These are phyloP conservation scores for Campaea margaritaria DNA, from an alignment of 2,888 invertebrate genomes.

Conservation along the genomic window DNA sequence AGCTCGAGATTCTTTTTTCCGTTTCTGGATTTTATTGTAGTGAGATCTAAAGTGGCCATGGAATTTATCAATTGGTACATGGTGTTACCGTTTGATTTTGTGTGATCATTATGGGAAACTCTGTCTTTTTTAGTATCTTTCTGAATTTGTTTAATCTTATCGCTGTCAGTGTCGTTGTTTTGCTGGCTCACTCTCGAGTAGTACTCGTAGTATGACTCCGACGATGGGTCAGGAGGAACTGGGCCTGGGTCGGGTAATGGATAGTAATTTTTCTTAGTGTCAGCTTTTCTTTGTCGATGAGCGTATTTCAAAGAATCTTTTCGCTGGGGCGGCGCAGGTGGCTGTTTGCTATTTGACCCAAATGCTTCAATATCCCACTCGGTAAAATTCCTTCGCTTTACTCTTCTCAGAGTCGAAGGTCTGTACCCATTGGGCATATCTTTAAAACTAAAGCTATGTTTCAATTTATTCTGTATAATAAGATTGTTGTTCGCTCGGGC, in stretches of 20 bases:
- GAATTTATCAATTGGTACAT: constrained; percentile 80
- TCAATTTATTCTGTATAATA: constrained; percentile 80
- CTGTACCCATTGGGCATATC: constrained; percentile 86
- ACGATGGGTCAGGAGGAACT: constrained; percentile 76
- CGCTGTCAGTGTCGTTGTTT: constrained; percentile 79
- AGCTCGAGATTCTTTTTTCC: constrained; percentile 67
- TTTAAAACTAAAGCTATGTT: constrained; percentile 85
- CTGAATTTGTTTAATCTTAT: constrained; percentile 75
- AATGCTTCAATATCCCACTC: constrained; percentile 85
- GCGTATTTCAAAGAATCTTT: constrained; percentile 83
- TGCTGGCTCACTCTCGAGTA: constrained; percentile 82
- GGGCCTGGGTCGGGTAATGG: constrained; percentile 79
- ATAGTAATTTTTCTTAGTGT: constrained; percentile 73
- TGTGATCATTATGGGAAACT: constrained; percentile 45
- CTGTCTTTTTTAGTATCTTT: constrained; percentile 69
- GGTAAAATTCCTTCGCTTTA: constrained; percentile 83
- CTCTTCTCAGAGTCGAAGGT: constrained; percentile 84
- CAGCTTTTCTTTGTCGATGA: constrained; percentile 79
- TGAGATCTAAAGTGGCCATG: constrained; percentile 79
- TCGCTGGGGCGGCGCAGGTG: constrained; percentile 75
- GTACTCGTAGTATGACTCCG: constrained; percentile 82
- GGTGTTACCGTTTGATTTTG: constrained; percentile 58
- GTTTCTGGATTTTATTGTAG: constrained; percentile 70
- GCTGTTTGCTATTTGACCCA: constrained; percentile 67
- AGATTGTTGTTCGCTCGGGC: constrained; percentile 82